phyloP scores from a whole-genome alignment of 2,113 vertebrate species.

The Gopherus evgoodei region DNA sequence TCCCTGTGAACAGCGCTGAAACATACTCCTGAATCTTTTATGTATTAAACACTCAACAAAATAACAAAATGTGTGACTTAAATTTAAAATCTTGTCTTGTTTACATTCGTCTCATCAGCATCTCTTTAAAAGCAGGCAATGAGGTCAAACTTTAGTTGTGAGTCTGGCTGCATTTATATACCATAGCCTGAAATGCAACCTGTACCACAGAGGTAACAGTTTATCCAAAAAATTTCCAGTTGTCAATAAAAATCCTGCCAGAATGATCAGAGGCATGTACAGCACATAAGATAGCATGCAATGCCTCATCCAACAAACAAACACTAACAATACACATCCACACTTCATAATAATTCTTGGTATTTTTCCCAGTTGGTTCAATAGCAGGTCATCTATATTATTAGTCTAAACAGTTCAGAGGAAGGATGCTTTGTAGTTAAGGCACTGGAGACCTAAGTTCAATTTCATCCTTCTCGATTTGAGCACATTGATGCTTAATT shows the following conservation, averaged over 20 bases:
- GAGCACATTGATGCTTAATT: no score
- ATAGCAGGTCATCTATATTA: no score
- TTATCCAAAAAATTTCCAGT: background rate
- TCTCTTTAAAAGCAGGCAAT: background rate
- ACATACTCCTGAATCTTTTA: background rate
- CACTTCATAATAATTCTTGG: background rate
- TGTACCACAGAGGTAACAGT: background rate
- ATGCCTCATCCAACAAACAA: background rate
- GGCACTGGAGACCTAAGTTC: no score
- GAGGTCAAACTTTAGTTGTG: background rate
- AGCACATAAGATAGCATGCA: background rate
- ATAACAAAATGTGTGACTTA: background rate
- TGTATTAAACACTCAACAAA: background rate
- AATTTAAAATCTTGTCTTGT: background rate
- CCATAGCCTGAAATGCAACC: background rate
- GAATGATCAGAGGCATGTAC: background rate
- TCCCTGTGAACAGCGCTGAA: accelerated
- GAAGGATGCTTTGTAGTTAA: no score
- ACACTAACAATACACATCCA: background rate
- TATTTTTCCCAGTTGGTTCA: background rate
- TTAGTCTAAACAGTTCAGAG: no score
- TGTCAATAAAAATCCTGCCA: background rate
- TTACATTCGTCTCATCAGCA: background rate
- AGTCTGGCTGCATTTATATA: background rate
- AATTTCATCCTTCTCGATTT: no score